Conservation (phyloP, 2,797 vertebrate species). For the Tarsius wallacei region DNA sequence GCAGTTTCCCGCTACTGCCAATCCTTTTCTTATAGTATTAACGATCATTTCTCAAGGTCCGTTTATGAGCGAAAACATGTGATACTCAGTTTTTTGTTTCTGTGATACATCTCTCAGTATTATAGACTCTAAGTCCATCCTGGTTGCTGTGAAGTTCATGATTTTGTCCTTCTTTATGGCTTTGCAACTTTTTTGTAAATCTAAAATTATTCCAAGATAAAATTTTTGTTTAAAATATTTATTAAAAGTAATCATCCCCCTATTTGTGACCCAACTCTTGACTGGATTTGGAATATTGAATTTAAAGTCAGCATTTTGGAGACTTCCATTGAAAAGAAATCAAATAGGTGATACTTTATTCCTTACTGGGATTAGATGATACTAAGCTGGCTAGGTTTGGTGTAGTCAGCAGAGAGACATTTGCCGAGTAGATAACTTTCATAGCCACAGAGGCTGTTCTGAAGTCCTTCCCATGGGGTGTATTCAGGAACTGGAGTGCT, state of each 20-base stretch:
- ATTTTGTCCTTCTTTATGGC: no score
- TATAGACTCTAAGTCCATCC: no score
- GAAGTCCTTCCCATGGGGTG: neutral
- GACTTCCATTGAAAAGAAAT: neutral
- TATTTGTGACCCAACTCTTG: neutral
- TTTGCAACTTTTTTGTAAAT: neutral
- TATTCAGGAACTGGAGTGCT: neutral
- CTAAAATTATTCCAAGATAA: constrained; percentile 51
- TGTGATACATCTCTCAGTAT: no score
- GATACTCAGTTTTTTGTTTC: no score
- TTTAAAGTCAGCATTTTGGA: constrained; percentile 36
- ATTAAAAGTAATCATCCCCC: neutral
- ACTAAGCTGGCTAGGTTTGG: neutral
- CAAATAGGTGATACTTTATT: neutral
- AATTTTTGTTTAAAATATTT: neutral
- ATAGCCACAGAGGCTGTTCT: neutral
- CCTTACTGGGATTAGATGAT: neutral
- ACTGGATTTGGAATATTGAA: neutral
- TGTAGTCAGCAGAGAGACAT: neutral
- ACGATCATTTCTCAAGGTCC: no score
- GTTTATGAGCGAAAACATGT: no score
- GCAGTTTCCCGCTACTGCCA: no score
- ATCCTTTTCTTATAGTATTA: no score
- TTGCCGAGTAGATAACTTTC: neutral
- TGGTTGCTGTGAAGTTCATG: no score